phyloP scores from a whole-genome alignment of 2,113 vertebrate species.

The Pelecanoides urinatrix region DNA sequence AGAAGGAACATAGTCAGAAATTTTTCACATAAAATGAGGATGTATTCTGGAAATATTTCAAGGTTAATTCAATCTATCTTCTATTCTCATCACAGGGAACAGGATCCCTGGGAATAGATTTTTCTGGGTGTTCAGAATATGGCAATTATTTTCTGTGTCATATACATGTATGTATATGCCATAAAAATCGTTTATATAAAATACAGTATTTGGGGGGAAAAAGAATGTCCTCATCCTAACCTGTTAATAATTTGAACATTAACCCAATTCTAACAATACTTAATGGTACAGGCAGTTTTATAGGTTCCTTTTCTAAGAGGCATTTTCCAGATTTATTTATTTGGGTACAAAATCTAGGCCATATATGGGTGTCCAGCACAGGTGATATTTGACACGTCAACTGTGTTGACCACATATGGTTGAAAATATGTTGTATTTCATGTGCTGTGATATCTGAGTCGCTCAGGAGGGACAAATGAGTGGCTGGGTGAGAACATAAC shows the following conservation, averaged over 20 bases:
- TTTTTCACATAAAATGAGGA: neutral
- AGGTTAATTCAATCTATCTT: neutral
- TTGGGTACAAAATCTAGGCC: neutral
- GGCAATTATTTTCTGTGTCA: neutral
- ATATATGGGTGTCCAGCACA: neutral
- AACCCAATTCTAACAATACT: neutral
- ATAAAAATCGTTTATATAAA: neutral
- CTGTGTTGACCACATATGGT: neutral
- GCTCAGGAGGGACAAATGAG: neutral
- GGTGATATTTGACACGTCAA: neutral
- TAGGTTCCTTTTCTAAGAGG: neutral
- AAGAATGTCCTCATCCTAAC: neutral
- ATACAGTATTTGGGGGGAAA: neutral
- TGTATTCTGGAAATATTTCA: neutral
- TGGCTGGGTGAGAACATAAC: neutral
- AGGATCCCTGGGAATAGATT: neutral
- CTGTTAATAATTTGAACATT: neutral
- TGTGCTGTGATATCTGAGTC: neutral
- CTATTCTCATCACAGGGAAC: neutral
- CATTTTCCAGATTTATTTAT: neutral
- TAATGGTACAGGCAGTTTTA: neutral
- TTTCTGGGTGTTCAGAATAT: neutral
- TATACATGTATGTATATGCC: neutral
- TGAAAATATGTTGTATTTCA: neutral
- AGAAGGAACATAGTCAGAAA: neutral